Base-by-base conservation (phyloP, 1,140 invertebrate species). In the Brachionus paranguensis region DNA sequence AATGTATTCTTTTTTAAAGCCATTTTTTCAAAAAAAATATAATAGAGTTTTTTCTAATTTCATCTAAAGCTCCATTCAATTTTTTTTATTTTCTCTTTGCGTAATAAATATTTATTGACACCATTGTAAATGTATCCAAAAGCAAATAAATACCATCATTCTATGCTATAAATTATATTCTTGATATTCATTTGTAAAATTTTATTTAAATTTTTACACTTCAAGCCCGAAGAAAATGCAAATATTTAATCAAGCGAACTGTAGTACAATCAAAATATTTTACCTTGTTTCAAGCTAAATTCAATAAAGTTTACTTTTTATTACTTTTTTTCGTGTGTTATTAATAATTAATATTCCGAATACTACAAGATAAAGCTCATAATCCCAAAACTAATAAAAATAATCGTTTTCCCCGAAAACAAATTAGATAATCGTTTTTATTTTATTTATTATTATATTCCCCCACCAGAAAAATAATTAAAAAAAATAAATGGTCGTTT, bases 301-400 rank as follows among this genome's bases (percentile, higher is more conserved):
- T 27, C 64, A 64, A 64, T 64, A 64, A 68, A 68, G n/a, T 29
- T 68, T 5, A 41, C 33, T 68, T n/a, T 43, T 72, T 72, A 43
- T 37, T 43, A 43, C n/a, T 72, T 72, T 72, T 72, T 72, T 43
- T 24, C 53, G 53, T 60, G 41, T 72, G 17, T 72, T 72, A 43
- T 72, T 72, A 72, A 72, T 72, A 41, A 72, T 72, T 72, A 72
- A 72, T 72, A 72, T 72, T 72, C 68, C 41, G 20, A 72, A 72
- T 72, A 72, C 33, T 47, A n/a, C 12, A 41, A 72, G 17, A 72
- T 41, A 43, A 20, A 41, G 33, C 33, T 5, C 68, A 37, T 72
- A 72, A 72, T 72, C 68, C 68, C 41, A 17, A 72, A 41, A 43
- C 68, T 72, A 72, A 72, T 72, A 72, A 72, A 72, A 72, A 43